These are phyloP conservation scores for Drosophila cognata DNA, from an alignment of 2,888 invertebrate genomes.

Conservation along the genomic window DNA sequence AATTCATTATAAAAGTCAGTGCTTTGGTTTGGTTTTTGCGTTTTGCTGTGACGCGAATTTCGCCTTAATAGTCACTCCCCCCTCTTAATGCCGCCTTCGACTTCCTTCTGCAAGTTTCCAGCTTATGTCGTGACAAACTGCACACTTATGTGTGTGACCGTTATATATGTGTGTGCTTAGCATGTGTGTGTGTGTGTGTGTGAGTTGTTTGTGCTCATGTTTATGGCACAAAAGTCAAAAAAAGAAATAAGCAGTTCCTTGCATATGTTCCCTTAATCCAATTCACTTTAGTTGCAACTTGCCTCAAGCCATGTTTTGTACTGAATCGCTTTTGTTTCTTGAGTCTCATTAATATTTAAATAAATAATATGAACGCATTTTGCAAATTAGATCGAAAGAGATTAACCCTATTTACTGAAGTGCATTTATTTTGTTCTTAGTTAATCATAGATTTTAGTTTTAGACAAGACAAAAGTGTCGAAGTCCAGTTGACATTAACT, in stretches of 20 bases:
- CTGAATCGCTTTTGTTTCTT: neutral
- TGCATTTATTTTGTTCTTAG: neutral
- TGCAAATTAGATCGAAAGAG: too few species aligned
- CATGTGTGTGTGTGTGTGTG: conserved; percentile 24
- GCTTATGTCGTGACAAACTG: conserved; percentile 82
- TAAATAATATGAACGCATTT: neutral
- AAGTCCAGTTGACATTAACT: neutral
- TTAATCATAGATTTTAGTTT: neutral
- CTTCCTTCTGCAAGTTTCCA: conserved; percentile 32
- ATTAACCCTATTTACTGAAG: neutral
- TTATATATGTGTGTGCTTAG: conserved; percentile 17
- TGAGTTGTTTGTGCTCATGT: conserved; percentile 59
- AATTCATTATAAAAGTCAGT: conserved; percentile 80
- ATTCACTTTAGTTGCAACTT: conserved; percentile 33
- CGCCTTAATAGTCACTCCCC: conserved; percentile 44
- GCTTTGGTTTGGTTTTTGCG: conserved; percentile 81
- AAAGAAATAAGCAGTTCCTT: conserved; percentile 47
- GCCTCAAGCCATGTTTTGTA: neutral
- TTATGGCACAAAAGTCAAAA: conserved; percentile 73
- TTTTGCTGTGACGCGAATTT: conserved; percentile 74
- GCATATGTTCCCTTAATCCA: conserved; percentile 38
- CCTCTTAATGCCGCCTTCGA: neutral
- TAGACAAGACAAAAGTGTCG: neutral
- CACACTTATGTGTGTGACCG: conserved; percentile 70
- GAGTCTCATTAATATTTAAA: neutral